Evolutionary conservation across 2,113 vertebrate genomes (phyloP).

Genomic region (Anolis sagrei): DNA sequence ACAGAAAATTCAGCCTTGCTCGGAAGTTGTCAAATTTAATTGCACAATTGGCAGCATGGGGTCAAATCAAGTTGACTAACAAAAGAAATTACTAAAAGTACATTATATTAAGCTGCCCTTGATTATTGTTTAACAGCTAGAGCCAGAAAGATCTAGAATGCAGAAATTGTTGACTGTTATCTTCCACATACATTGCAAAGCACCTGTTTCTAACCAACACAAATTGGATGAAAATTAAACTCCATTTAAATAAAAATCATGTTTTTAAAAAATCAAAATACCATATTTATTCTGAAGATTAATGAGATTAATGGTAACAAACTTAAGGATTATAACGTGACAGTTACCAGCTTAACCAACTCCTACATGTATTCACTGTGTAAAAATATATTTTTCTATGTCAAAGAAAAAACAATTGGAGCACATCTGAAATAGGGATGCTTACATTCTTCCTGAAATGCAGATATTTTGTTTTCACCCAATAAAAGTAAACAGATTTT

Average conservation of each 20-base stretch:
- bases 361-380: not conserved
- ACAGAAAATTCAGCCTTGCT: not conserved
- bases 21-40: not conserved
- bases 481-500: no score
- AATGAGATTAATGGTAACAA: no score
- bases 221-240: not conserved
- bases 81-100: not conserved
- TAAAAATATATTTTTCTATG: not conserved
- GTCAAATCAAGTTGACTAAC: not conserved
- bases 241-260: not conserved
- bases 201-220: not conserved
- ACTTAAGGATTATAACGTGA: not conserved
- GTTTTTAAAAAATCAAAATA: not conserved
- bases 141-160: not conserved
- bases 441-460: no score
- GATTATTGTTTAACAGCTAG: not conserved
- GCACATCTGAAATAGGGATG: no score
- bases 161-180: not conserved
- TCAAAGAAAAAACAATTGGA: not conserved
- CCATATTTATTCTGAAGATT: not conserved
- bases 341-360: not conserved
- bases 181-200: not conserved
- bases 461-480: no score
- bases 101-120: not conserved
- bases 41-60: not conserved